Conservation (phyloP, 2,888 invertebrate genomes). For the Leptopilina drosophilae region DNA sequence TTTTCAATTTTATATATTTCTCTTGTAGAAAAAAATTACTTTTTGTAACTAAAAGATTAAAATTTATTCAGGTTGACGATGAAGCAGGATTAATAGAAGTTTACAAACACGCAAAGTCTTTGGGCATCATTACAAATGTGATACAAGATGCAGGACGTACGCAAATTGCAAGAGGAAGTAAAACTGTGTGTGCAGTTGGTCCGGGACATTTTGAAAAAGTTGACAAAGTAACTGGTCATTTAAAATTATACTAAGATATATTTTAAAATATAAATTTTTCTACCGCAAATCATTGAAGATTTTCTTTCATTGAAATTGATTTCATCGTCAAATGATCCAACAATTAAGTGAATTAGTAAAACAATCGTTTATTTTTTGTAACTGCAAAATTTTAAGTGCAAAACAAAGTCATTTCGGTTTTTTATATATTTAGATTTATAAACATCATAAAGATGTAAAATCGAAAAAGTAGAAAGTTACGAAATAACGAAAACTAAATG, state of each 20-base stretch:
- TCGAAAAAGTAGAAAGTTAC: too few relatives aligned
- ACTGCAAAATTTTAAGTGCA: too few relatives aligned
- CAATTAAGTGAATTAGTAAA: too few relatives aligned
- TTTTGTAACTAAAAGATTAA: neutral
- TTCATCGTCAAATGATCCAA: too few relatives aligned
- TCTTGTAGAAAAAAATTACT: neutral
- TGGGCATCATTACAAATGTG: constrained; percentile 85
- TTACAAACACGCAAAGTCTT: constrained; percentile 83
- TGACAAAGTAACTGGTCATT: constrained; percentile 91
- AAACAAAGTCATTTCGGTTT: too few relatives aligned
- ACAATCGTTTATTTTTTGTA: too few relatives aligned
- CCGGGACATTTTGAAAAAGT: constrained; percentile 88
- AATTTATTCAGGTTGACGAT: constrained; percentile 80
- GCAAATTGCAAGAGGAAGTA: constrained; percentile 92
- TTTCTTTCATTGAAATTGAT: neutral
- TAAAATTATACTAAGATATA: constrained; percentile 86
- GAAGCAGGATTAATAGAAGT: constrained; percentile 86
- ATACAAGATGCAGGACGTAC: constrained; percentile 96
- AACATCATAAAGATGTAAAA: too few relatives aligned
- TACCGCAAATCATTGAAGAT: neutral
- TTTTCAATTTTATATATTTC: too few relatives aligned
- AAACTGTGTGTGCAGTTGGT: constrained; percentile 95
- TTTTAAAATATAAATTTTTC: constrained; percentile 34
- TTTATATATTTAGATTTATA: too few relatives aligned
- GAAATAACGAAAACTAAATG: too few relatives aligned